phyloP scores from a whole-genome alignment of 2,113 vertebrate genomes.

The Ardeotis arabs region DNA sequence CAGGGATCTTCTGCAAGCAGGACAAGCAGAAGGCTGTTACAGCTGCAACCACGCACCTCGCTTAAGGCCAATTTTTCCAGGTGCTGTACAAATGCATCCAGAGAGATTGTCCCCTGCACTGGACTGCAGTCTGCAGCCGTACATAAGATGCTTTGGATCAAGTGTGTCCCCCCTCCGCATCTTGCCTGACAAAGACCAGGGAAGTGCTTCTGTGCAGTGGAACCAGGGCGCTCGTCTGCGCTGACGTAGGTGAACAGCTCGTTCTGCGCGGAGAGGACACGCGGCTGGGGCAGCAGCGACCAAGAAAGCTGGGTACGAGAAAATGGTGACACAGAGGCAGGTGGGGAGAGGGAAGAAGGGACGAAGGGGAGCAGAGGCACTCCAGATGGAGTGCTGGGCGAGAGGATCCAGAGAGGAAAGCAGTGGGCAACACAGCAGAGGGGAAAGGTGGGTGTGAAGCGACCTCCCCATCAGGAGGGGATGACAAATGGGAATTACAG shows the following conservation, averaged over 20 bases:
- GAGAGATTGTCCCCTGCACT: background rate
- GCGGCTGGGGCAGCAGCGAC: background rate
- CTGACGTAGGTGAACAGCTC: fast-evolving
- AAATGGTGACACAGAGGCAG: background rate
- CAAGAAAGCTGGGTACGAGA: background rate
- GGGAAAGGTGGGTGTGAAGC: background rate
- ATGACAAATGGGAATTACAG: background rate
- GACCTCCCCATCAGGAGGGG: background rate
- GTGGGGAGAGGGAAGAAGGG: background rate
- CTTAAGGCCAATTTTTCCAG: background rate
- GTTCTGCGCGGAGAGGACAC: fast-evolving
- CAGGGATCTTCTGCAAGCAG: background rate
- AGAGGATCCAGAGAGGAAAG: background rate
- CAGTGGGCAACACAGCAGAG: fast-evolving
- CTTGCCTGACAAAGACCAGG: fast-evolving
- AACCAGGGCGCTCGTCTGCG: fast-evolving
- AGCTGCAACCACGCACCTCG: background rate
- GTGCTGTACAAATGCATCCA: fast-evolving
- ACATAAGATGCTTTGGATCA: background rate
- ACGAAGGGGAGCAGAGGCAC: background rate
- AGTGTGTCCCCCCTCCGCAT: fast-evolving
- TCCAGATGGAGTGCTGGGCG: background rate
- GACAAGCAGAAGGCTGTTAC: fast-evolving
- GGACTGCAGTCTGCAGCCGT: fast-evolving
- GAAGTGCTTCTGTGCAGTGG: background rate